These are phyloP conservation scores for Drosophila virilis DNA, from an alignment of 1,140 invertebrate species.

Conservation along the genomic window DNA sequence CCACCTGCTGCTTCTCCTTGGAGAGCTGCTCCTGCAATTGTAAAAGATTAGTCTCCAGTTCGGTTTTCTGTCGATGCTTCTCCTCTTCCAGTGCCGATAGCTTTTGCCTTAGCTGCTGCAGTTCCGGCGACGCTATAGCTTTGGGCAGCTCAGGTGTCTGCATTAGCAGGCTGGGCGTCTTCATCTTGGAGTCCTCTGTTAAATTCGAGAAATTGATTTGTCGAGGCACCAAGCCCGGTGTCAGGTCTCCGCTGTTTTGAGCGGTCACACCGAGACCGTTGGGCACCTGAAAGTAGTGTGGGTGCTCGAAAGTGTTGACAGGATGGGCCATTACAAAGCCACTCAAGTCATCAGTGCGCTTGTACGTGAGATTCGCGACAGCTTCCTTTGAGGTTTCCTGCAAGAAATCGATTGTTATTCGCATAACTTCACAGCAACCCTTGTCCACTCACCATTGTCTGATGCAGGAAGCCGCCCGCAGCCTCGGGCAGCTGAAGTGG, in stretches of 20 bases:
- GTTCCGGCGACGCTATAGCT: slow-evolving; percentile 37
- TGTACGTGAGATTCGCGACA: slow-evolving; percentile 75
- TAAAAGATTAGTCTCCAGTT: slow-evolving; percentile 45
- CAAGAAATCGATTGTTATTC: not conserved
- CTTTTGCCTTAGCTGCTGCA: slow-evolving; percentile 46
- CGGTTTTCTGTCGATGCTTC: slow-evolving; percentile 55
- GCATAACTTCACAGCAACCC: not conserved
- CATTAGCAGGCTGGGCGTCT: slow-evolving; percentile 73
- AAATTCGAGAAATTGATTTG: slow-evolving; percentile 83
- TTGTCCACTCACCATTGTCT: slow-evolving; percentile 71
- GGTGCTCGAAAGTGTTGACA: slow-evolving; percentile 76
- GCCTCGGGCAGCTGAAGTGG: slow-evolving; percentile 62
- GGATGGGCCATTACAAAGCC: slow-evolving; percentile 65
- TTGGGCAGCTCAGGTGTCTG: slow-evolving; percentile 74
- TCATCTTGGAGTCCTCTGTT: slow-evolving; percentile 83
- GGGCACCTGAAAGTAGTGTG: slow-evolving; percentile 76
- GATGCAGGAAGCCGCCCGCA: slow-evolving; percentile 62
- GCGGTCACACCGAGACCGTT: slow-evolving; percentile 48
- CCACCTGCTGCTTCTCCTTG: slow-evolving; percentile 56
- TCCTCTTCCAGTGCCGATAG: slow-evolving; percentile 48
- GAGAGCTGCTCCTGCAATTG: slow-evolving; percentile 44
- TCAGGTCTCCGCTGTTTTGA: slow-evolving; percentile 59
- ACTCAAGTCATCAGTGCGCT: slow-evolving; percentile 77
- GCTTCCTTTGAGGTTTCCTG: slow-evolving; percentile 80
- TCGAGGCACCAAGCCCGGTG: slow-evolving; percentile 72